Base-by-base conservation (phyloP, 2,888 invertebrate genomes). In the Chironomus riparius region DNA sequence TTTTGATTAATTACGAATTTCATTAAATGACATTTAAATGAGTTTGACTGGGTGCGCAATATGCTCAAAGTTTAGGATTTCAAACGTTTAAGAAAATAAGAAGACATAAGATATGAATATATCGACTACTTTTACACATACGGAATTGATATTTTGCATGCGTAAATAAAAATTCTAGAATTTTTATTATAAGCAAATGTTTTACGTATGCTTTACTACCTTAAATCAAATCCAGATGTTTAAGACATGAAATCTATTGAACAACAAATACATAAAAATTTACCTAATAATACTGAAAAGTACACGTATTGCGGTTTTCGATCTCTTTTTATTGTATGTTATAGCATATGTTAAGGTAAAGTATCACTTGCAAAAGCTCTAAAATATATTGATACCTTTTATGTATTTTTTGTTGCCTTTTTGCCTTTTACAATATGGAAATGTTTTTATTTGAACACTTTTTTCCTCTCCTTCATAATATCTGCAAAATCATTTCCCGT, bases 381-480 rank as follows among this genome's bases (percentile, higher is more conserved):
- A 72, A 72, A 71, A 71, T 71, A 71, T 71, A 71, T 71, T 47
- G 56, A 71, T 28, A 62, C 38, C 62, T 61, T 72, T 28, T 50
- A 24, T 48, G 50, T 22, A 13, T 21, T 62, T 22, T 65, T 65
- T 24, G 50, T 50, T 50, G 50, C 50, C 13, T 50, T 50, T 15
- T 28, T 48, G 10, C 5, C 15, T 72, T 56, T 61, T 28, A 2
- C 15, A 13, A 70, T 50, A 48, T 56, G 70, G 70, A 70, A 48
- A 70, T 70, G 70, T 70, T 70, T 70, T 70, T 70, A 70, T 70
- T 70, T 70, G 56, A 50, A 70, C 70, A 48, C 48, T 70, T 70
- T 47, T 50, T 48, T 50, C 28, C 10, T 38, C 38, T 38, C 10
- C 38, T 38, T 38, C 38, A 38, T 38, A 38, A 38, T 38, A 38